Evolutionary conservation across 1,140 invertebrate species (phyloP).

Genomic region (Cydia fagiglandana): DNA sequence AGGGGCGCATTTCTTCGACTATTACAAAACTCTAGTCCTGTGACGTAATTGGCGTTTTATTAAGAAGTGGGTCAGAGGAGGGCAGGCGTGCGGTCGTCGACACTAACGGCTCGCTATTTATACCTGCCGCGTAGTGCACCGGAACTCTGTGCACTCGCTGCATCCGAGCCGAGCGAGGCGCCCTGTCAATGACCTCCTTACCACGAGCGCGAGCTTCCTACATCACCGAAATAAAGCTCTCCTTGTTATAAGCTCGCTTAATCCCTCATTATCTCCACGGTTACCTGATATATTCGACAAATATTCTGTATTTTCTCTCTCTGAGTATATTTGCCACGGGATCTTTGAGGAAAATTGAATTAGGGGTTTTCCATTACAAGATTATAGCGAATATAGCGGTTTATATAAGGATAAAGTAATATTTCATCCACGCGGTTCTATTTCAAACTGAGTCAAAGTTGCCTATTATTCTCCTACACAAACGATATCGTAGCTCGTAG

Average conservation of each 20-base stretch:
- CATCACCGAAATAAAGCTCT: slow-evolving; percentile 33
- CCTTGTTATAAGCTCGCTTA: slow-evolving; percentile 18
- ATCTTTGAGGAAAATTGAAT: background rate
- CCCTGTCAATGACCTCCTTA: slow-evolving; percentile 74
- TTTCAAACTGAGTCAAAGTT: slow-evolving; percentile 15
- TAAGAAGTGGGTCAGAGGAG: slow-evolving; percentile 54
- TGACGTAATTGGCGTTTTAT: slow-evolving; percentile 42
- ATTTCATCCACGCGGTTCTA: background rate
- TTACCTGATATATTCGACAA: background rate
- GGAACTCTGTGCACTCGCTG: slow-evolving; percentile 75
- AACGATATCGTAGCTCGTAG: slow-evolving; percentile 50
- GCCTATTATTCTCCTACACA: slow-evolving; percentile 32
- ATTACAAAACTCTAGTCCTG: slow-evolving; percentile 34
- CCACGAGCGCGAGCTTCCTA: slow-evolving; percentile 49
- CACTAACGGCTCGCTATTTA: slow-evolving; percentile 78
- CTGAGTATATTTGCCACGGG: too few species aligned
- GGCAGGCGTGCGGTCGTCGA: slow-evolving; percentile 71
- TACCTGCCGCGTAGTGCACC: slow-evolving; percentile 76
- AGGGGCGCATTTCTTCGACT: slow-evolving; percentile 42
- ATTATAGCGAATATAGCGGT: too few species aligned
- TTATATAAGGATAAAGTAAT: too few species aligned
- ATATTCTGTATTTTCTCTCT: background rate
- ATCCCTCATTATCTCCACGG: background rate
- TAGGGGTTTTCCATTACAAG: too few species aligned
- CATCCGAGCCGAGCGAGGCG: slow-evolving; percentile 58